Percentiles rank a stretch among this genome's conserved stretches.
Evolutionary conservation across 92 coral and sea anemone species (phyloP).

Genomic region (Zoanthus solanderi): DNA sequence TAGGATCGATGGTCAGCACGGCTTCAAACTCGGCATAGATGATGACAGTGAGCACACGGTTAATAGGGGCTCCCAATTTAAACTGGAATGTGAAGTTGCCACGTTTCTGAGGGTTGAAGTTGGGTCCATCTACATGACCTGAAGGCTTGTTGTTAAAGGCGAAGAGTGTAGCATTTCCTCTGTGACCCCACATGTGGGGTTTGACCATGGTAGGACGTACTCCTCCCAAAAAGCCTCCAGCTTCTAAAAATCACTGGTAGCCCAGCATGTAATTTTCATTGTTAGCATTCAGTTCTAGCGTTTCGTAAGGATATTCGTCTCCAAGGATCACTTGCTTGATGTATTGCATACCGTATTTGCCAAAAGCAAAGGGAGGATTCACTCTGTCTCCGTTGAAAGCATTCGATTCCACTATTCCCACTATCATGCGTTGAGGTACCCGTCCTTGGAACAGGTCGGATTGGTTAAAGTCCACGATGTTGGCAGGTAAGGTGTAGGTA

Average conservation of each 20-base stretch:
- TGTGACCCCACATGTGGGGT: constrained; percentile 29
- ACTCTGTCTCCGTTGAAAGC: neutral
- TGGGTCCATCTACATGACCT: constrained; percentile 17
- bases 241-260: constrained; percentile 33
- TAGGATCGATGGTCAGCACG: constrained; percentile 8
- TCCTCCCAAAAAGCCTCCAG: constrained; percentile 14
- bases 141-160: constrained; percentile 36
- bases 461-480: constrained; percentile 1
- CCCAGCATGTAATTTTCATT: constrained; percentile 40
- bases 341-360: neutral
- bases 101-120: constrained; percentile 9
- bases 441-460: constrained; percentile 1
- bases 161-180: constrained; percentile 31
- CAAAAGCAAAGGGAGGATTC: neutral
- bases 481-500: neutral
- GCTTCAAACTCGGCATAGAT: neutral
- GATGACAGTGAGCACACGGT: neutral
- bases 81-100: neutral
- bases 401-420: neutral
- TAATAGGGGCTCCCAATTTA: neutral
- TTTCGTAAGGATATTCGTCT: constrained; percentile 54
- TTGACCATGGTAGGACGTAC: neutral
- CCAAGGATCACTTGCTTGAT: constrained; percentile 49
- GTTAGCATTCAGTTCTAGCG: constrained; percentile 12
- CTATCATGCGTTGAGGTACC: constrained; percentile 8